These are phyloP conservation scores for Phorcus lineatus DNA, from an alignment of 2,888 invertebrate species.

Conservation along the genomic window DNA sequence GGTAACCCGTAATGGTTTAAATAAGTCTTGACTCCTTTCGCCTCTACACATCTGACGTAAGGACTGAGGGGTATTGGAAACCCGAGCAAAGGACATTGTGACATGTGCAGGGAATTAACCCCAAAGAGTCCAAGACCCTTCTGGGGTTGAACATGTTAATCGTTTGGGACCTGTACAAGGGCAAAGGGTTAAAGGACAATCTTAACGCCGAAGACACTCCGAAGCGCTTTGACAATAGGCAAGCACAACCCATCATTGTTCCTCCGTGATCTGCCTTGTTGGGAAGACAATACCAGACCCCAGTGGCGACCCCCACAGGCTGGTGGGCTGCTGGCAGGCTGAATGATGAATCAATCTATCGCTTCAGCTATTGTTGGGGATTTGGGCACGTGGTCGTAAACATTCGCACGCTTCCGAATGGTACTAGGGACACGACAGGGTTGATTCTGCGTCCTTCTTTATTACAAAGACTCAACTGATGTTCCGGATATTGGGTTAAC, in stretches of 20 bases:
- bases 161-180: neutral
- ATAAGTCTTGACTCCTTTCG: neutral
- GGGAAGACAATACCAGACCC: neutral
- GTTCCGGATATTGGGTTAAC: neutral
- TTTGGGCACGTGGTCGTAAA: conserved; percentile 11
- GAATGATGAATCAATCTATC: conserved; percentile 9
- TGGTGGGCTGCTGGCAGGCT: neutral
- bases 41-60: neutral
- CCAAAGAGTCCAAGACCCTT: neutral
- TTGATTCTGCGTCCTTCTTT: neutral
- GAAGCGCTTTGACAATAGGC: neutral
- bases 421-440: neutral
- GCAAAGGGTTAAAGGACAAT: conserved; percentile 5
- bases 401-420: neutral
- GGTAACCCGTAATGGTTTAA: neutral
- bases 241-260: neutral
- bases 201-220: neutral
- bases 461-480: conserved; percentile 13
- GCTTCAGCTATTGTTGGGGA: conserved; percentile 1
- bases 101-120: neutral
- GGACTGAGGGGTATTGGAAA: neutral
- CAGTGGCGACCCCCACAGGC: conserved; percentile 5
- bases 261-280: neutral
- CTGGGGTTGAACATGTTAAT: neutral
- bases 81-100: neutral